Evolutionary conservation across 2,888 invertebrate species (phyloP), one percentile per base, ranked within the genome.

Genomic region (Nezara viridula): DNA sequence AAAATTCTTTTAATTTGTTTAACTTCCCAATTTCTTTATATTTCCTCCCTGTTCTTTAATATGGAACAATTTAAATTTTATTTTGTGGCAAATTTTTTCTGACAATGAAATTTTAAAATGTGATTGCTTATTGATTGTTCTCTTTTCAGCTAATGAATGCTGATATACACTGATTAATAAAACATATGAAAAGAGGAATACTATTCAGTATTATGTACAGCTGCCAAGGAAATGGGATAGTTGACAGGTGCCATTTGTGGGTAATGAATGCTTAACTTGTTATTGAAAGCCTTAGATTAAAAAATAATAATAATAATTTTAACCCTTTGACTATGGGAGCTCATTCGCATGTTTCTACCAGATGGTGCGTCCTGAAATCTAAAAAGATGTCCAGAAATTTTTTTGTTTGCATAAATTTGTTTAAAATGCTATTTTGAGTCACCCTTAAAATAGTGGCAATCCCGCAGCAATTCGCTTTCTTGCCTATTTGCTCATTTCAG

Each of bases 191-290:
- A 32, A 66, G 66, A 66, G 32, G 16, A 66, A 66, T 66, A 66
- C 66, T 60, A 3, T 60, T 66, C 66, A 66, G 66, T 32, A 81
- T 81, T 81, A 81, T 81, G 81, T 44, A 81, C 40, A 81, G 81
- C 81, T 81, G 44, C 32, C 81, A 44, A 81, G 81, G 44, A 81
- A 40, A 44, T 81, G 81, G 81, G 32, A 81, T 81, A 81, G 81
- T 40, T 44, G 81, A 81, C 44, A 81, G 81, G n/a, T 81, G 81
- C 16, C 81, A 81, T n/a, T 44, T 44, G n/a, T 7, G 19, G 66
- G 66, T 66, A 44, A 81, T 81, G 81, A 44, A 81, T 81, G 19
- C 6, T 40, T 24, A 44, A 81, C 1, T 60, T 27, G 27, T 60
- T 60, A 60, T 14, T 60, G 12, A 44, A 44, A 44, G 44, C 44